Conservation (phyloP, 2,113 vertebrate species). For the Anser brachyrhynchus region DNA sequence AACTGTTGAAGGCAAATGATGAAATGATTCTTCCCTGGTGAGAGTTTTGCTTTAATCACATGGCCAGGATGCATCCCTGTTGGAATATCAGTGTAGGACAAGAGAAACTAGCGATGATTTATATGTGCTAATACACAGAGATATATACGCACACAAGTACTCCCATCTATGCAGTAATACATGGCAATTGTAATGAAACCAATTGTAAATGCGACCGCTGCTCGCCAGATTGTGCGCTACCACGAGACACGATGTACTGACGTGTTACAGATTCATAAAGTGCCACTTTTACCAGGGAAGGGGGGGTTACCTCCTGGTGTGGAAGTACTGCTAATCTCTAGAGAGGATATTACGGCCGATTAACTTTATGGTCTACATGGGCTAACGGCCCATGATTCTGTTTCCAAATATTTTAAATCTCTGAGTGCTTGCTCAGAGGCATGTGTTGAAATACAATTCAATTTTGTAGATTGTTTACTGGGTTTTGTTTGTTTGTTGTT, state of each 20-base stretch:
- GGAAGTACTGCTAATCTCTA: not conserved
- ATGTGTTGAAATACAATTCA: not conserved
- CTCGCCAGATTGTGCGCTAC: not conserved
- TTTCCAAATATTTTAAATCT: slow-evolving; percentile 8
- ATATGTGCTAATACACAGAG: not conserved
- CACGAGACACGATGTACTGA: not conserved
- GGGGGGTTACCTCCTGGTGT: not conserved
- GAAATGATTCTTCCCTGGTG: not conserved
- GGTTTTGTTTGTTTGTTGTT: not conserved
- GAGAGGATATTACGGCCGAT: not conserved
- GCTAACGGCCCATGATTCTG: not conserved
- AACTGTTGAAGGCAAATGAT: not conserved
- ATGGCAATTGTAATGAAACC: not conserved
- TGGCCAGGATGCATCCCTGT: not conserved
- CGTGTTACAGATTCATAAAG: not conserved
- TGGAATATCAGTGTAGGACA: not conserved
- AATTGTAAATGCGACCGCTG: not conserved
- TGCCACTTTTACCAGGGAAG: not conserved
- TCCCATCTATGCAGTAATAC: not conserved
- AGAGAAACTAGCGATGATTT: not conserved
- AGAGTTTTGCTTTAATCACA: not conserved
- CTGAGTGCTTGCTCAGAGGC: not conserved
- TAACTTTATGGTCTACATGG: not conserved
- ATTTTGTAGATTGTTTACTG: not conserved
- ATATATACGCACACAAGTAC: fast-evolving